Base-by-base conservation (phyloP, 1,140 invertebrate species). In the Zaprionus africanus region DNA sequence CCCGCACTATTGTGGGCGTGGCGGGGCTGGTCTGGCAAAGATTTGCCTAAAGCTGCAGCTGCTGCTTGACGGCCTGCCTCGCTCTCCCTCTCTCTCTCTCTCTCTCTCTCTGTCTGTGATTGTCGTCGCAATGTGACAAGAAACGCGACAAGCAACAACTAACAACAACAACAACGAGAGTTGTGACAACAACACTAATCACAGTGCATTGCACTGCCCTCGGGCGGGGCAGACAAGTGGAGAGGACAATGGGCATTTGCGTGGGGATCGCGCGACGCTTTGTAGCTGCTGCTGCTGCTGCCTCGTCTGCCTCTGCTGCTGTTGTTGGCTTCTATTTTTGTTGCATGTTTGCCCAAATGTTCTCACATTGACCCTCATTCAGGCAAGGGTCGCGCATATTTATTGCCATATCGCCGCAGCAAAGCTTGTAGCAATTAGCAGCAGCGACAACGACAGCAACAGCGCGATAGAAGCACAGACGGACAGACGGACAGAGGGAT, bases 361-460 rank as follows among this genome's bases (percentile, higher is more conserved):
- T 75, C 74, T 80, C 77, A 76, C 83, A 80, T 87, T 87, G 83
- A 80, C 83, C 83, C 84, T 78, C 71, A 75, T 78, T 75, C 54
- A 66, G 28, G 63, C 53, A 53, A 75, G 53, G 70, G 59, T 66
- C 63, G 43, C 63, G 67, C 46, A 68, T 73, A 88, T 82, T 82
- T 77, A 82, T 87, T 43, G 78, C 49, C 51, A 66, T 78, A 73
- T 81, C 63, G 51, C 69, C 19, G 54, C 11, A 24, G 22, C 26
- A 38, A 62, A 65, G 38, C 79, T 86, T 87, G 68, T 67, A 60
- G 84, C 84, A 87, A 87, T 87, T 87, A 87, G 83, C 84, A 80
- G 63, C 63, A 38, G 56, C 49, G 22, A 36, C 61, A 70, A 31
- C 22, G 26, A 43, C 46, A 62, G 41, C 22, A 36, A 38, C 17